These are phyloP conservation scores for Eupsilia transversa DNA, from an alignment of 2,888 invertebrate species.

Conservation along the genomic window DNA sequence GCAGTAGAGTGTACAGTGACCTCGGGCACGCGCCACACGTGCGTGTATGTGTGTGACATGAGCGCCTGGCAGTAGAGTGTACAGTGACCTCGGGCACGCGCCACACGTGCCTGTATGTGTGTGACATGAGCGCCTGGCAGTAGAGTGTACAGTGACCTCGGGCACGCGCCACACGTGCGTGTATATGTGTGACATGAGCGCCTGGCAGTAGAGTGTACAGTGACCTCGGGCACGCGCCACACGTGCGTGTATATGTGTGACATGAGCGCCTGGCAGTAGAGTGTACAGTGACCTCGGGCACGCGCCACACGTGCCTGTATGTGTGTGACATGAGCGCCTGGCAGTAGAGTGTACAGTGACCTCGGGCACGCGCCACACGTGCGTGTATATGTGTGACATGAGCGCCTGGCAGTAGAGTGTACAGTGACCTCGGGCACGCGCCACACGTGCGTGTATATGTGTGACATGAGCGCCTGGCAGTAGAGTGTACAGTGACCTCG, in stretches of 20 bases:
- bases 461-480: slow-evolving; percentile 14
- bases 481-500: slow-evolving; percentile 75
- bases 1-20: slow-evolving; percentile 70
- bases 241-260: slow-evolving; percentile 83
- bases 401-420: slow-evolving; percentile 4
- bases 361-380: slow-evolving; percentile 93
- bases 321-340: slow-evolving; percentile 7
- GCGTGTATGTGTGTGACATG: not conserved
- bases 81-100: slow-evolving; percentile 90
- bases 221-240: slow-evolving; percentile 93
- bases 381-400: not conserved
- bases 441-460: slow-evolving; percentile 94
- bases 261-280: slow-evolving; percentile 11
- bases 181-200: not conserved
- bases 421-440: slow-evolving; percentile 90
- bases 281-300: slow-evolving; percentile 88
- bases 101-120: slow-evolving; percentile 94
- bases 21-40: slow-evolving; percentile 93
- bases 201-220: slow-evolving; percentile 43
- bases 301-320: slow-evolving; percentile 94
- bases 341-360: slow-evolving; percentile 70
- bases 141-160: slow-evolving; percentile 75
- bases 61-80: slow-evolving; percentile 4
- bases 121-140: slow-evolving; percentile 14
- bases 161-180: slow-evolving; percentile 95